These are phyloP conservation scores for Hyalella azteca DNA, from an alignment of 2,888 invertebrate species.

Conservation along the genomic window DNA sequence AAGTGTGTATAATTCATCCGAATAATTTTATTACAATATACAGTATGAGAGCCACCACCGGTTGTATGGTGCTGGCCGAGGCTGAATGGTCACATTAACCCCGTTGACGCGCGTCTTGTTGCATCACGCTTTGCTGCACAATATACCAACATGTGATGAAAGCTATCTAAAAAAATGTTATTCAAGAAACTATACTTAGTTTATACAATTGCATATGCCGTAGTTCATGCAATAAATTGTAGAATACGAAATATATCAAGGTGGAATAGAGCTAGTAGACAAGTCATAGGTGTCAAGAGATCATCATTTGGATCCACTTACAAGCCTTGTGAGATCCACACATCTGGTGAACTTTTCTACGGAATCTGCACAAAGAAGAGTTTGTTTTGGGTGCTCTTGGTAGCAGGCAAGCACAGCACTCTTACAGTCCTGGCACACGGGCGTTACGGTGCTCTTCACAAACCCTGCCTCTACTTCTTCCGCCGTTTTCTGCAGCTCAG, in stretches of 20 bases:
- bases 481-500: slow-evolving; percentile 46
- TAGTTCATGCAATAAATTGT: no score
- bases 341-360: slow-evolving; percentile 55
- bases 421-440: slow-evolving; percentile 55
- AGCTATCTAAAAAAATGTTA: no score
- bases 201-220: no score
- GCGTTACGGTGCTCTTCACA: slow-evolving; percentile 47
- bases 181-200: no score
- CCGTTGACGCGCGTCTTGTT: slow-evolving; percentile 1
- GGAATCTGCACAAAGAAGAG: slow-evolving; percentile 50
- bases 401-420: slow-evolving; percentile 56
- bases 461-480: slow-evolving; percentile 56
- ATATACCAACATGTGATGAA: not conserved
- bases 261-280: no score
- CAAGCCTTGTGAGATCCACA: slow-evolving; percentile 56
- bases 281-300: no score
- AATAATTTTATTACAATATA: no score
- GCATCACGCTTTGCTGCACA: slow-evolving; percentile 7
- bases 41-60: no score
- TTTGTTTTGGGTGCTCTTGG: slow-evolving; percentile 53
- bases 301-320: slow-evolving; percentile 39
- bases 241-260: no score
- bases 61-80: not conserved
- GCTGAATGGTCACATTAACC: not conserved
- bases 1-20: no score